A percentile compares a stretch with the other conserved stretches of the same genome.
Conservation (phyloP, 2,888 invertebrate genomes). For the Nomada goodeniana region DNA sequence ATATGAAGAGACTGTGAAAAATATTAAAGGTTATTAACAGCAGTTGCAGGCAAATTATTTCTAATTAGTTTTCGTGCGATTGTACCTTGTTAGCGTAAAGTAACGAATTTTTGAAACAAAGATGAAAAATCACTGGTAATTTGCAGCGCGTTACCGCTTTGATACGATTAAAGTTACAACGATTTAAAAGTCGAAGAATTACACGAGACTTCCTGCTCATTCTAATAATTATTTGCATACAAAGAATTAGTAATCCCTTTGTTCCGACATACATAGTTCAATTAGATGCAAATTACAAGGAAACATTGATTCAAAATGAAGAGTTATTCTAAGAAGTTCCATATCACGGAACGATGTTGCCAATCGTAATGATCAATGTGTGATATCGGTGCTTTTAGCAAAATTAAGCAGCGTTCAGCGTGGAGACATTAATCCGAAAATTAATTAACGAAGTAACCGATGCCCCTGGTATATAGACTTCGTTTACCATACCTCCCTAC, state of each 20-base stretch:
- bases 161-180: not conserved
- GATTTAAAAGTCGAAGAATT: too few relatives aligned
- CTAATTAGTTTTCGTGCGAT: too few relatives aligned
- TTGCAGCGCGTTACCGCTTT: too few relatives aligned
- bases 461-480: conserved; percentile 16
- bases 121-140: not conserved
- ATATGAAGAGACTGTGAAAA: too few relatives aligned
- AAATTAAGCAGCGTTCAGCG: conserved; percentile 49
- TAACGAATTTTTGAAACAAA: not conserved
- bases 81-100: too few relatives aligned
- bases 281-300: not conserved
- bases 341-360: not conserved
- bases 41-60: too few relatives aligned
- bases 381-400: conserved; percentile 37
- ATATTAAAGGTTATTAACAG: too few relatives aligned
- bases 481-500: conserved; percentile 13
- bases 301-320: not conserved
- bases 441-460: conserved; percentile 58
- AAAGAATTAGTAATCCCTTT: too few relatives aligned
- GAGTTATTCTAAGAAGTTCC: not conserved
- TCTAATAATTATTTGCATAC: too few relatives aligned
- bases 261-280: not conserved
- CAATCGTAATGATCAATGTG: not conserved
- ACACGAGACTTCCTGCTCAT: too few relatives aligned
- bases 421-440: conserved; percentile 50